Percentiles rank a stretch among this genome's conserved stretches.
phyloP scores from a whole-genome alignment of 2,113 vertebrate species.

The Ursus arctos region DNA sequence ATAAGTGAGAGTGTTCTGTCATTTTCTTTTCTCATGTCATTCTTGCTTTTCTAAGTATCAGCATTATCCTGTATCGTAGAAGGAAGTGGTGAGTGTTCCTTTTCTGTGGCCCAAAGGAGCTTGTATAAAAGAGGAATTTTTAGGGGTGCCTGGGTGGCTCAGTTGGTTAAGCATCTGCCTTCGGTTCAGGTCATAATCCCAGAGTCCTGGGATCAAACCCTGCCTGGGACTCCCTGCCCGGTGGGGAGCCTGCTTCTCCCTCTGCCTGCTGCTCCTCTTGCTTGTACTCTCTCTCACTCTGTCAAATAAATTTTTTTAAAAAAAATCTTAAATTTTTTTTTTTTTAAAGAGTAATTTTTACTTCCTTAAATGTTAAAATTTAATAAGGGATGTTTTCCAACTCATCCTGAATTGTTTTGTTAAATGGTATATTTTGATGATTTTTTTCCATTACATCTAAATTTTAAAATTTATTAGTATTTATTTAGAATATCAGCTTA shows the following conservation, averaged over 20 bases:
- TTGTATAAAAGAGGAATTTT: not conserved
- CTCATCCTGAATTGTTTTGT: not conserved
- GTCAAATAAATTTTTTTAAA: no score
- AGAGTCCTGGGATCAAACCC: no score
- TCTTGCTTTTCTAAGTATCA: not conserved
- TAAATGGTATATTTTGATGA: not conserved
- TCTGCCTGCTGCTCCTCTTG: no score
- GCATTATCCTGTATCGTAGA: not conserved
- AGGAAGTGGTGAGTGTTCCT: not conserved
- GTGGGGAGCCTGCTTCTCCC: no score
- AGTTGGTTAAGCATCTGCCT: no score
- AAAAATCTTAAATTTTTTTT: no score
- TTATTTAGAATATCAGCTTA: not conserved
- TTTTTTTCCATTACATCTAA: not conserved
- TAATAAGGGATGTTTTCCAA: not conserved
- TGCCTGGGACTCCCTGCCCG: no score
- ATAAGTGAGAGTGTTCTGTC: not conserved
- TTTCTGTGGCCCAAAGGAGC: not conserved
- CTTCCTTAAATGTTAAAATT: not conserved
- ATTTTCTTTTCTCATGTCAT: not conserved
- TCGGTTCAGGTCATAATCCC: no score
- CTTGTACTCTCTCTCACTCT: no score
- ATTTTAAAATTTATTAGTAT: not conserved
- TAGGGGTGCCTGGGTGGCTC: no score
- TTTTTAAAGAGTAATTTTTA: not conserved